A percentile compares a stretch with the other conserved stretches of the same genome.
Conservation (phyloP, 2,797 vertebrate genomes). For the Tokudaia tokunoshimensis region DNA sequence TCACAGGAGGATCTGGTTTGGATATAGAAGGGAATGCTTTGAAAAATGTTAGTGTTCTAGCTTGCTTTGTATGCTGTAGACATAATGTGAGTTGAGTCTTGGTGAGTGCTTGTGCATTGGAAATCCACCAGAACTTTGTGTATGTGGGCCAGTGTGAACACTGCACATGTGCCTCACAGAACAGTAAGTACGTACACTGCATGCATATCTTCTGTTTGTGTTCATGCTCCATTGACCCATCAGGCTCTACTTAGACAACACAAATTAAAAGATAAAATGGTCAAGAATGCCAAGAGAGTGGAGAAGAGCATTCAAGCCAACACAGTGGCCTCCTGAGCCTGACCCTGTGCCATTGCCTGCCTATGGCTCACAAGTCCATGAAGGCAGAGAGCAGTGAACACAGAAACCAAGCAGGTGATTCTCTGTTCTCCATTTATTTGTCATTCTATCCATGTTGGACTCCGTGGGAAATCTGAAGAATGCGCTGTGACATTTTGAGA, state of each 20-base stretch:
- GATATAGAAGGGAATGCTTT: background rate
- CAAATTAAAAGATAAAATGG: slow-evolving; percentile 56
- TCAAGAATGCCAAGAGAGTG: slow-evolving; percentile 9
- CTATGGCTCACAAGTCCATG: background rate
- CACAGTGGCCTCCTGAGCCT: background rate
- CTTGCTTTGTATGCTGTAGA: background rate
- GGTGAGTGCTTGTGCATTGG: background rate
- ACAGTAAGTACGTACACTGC: background rate
- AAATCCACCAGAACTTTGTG: background rate
- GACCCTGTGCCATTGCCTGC: background rate
- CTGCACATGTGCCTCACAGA: background rate
- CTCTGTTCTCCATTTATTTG: slow-evolving; percentile 61
- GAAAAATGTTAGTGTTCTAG: background rate
- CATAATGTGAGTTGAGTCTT: background rate
- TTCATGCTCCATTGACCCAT: background rate
- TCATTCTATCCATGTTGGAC: slow-evolving; percentile 60
- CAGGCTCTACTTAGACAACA: slow-evolving; percentile 19
- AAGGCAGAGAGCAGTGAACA: background rate
- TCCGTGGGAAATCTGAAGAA: slow-evolving; percentile 79
- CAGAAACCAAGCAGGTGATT: slow-evolving; percentile 28
- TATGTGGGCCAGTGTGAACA: background rate
- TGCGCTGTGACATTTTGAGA: slow-evolving; percentile 75
- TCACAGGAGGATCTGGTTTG: slow-evolving; percentile 6
- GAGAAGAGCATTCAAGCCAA: background rate
- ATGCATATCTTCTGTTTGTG: background rate